Conservation (phyloP, 2,797 vertebrate genomes). For the Alfaro cultratus region DNA sequence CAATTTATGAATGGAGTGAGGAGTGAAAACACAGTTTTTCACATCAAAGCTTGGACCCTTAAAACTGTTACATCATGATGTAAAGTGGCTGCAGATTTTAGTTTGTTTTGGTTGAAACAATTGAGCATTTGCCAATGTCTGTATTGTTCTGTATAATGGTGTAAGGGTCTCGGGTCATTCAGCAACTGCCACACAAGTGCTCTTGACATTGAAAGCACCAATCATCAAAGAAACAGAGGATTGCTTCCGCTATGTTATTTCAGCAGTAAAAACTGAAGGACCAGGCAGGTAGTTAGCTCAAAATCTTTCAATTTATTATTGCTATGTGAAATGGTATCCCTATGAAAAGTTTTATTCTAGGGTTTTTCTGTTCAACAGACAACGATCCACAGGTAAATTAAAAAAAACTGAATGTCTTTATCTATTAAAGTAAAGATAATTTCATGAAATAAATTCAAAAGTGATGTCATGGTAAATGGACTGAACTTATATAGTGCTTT, state of each 20-base stretch:
- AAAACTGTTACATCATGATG: constrained; percentile 37
- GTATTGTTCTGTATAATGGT: constrained; percentile 22
- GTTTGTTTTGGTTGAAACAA: constrained; percentile 35
- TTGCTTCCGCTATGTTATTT: constrained; percentile 19
- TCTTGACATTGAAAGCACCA: constrained; percentile 39
- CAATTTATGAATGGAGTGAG: constrained; percentile 48
- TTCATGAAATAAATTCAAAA: not conserved
- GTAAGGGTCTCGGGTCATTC: constrained; percentile 20
- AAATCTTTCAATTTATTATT: not conserved
- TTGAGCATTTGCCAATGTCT: constrained; percentile 45
- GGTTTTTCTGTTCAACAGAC: not conserved
- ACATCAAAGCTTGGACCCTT: constrained; percentile 9
- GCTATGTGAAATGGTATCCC: not conserved
- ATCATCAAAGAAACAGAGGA: constrained; percentile 36
- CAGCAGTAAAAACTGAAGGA: constrained; percentile 5
- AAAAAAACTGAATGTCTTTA: not conserved
- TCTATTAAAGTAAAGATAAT: not conserved
- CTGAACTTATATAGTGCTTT: too few species aligned
- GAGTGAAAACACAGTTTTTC: constrained; percentile 43
- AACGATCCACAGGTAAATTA: not conserved
- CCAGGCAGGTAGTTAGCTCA: not conserved
- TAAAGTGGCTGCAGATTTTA: constrained; percentile 25
- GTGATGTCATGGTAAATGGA: too few species aligned
- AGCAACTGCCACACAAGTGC: constrained; percentile 2
- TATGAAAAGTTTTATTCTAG: not conserved